Evolutionary conservation across 2,888 invertebrate genomes (phyloP).

Genomic region (Hyles lineata): DNA sequence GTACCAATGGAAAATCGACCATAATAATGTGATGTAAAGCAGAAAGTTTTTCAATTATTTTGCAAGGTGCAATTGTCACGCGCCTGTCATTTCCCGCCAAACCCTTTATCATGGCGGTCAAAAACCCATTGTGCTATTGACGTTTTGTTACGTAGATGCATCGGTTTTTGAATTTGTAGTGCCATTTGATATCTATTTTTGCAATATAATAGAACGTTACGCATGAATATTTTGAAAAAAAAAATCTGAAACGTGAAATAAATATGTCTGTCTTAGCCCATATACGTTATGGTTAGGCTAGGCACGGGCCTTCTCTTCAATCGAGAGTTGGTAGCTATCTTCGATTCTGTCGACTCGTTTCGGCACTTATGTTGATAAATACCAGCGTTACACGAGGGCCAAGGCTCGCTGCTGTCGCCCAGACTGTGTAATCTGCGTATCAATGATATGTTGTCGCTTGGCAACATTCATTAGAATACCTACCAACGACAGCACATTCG

Average conservation of each 20-base stretch:
- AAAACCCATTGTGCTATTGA: conserved; percentile 20
- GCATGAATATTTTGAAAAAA: background rate
- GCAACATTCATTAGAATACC: too few species aligned
- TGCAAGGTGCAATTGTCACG: conserved; percentile 27
- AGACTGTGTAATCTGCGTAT: too few species aligned
- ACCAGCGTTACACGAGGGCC: too few species aligned
- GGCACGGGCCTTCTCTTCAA: too few species aligned
- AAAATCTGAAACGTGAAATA: background rate
- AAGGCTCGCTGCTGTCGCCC: too few species aligned
- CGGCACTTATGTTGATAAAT: too few species aligned
- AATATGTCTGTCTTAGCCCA: background rate
- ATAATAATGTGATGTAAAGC: background rate
- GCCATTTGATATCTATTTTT: conserved; percentile 22
- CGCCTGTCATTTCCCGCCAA: conserved; percentile 29
- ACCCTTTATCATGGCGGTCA: conserved; percentile 23
- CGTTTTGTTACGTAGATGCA: conserved; percentile 22
- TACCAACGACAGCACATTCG: too few species aligned
- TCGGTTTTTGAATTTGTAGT: conserved; percentile 5
- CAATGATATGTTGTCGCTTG: too few species aligned
- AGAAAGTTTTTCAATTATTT: background rate
- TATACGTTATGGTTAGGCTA: too few species aligned
- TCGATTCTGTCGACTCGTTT: too few species aligned
- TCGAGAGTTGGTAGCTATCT: too few species aligned
- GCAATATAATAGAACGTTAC: background rate
- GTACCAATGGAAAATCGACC: background rate